Evolutionary conservation across 2,888 invertebrate species (phyloP).

Genomic region (Copidosoma aretas): DNA sequence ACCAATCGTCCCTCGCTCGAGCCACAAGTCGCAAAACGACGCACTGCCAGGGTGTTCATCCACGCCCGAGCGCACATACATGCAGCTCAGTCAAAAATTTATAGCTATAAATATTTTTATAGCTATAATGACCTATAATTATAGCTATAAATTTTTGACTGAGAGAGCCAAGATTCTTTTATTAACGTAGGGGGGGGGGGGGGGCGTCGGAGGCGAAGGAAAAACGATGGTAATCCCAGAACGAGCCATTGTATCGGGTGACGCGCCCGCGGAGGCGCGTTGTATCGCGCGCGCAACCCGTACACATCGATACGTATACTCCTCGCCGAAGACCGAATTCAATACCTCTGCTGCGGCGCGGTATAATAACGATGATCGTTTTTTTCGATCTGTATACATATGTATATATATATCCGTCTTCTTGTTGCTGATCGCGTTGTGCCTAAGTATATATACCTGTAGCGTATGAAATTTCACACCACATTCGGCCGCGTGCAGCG

Average conservation of each 20-base stretch:
- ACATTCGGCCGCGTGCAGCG: neutral
- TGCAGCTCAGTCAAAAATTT: no score
- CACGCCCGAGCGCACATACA: no score
- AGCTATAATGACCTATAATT: no score
- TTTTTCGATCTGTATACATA: neutral
- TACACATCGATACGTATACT: neutral
- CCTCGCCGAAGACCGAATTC: slow-evolving; percentile 9
- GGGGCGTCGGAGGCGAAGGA: neutral
- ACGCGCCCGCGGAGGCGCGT: neutral
- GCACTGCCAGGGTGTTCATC: no score
- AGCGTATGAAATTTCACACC: slow-evolving; percentile 26
- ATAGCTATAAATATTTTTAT: no score
- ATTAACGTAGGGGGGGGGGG: no score
- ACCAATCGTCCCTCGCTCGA: no score
- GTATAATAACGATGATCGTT: slow-evolving; percentile 7
- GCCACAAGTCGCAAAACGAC: no score
- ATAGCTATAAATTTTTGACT: no score
- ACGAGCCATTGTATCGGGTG: slow-evolving; percentile 17
- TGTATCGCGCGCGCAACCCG: slow-evolving; percentile 27
- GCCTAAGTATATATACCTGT: neutral
- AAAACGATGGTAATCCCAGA: slow-evolving; percentile 22
- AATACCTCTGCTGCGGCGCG: slow-evolving; percentile 10
- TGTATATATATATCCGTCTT: no score
- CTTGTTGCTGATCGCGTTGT: neutral
- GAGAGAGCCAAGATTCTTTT: neutral